Conservation (phyloP, 2,797 vertebrate genomes). For the Limnodromus scolopaceus region DNA sequence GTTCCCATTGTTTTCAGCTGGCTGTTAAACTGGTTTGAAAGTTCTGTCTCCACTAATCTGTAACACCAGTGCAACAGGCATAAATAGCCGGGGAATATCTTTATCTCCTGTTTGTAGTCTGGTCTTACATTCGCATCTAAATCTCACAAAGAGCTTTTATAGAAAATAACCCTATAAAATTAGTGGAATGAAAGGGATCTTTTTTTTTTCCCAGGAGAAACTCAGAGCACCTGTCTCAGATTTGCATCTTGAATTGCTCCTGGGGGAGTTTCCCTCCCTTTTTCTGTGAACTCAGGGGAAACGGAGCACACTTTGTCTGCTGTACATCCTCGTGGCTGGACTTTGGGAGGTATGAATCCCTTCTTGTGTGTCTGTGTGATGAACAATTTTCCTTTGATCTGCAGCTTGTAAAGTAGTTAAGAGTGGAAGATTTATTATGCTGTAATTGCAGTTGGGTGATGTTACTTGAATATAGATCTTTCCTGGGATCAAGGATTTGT, state of each 20-base stretch:
- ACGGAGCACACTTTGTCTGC: fast-evolving
- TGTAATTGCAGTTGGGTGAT: neutral
- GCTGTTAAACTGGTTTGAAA: neutral
- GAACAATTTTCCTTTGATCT: neutral
- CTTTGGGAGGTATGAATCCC: neutral
- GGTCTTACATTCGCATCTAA: neutral
- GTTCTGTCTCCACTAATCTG: neutral
- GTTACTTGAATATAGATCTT: neutral
- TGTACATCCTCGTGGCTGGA: fast-evolving
- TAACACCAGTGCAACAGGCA: neutral
- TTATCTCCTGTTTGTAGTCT: neutral
- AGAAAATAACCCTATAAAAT: neutral
- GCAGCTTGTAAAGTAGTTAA: neutral
- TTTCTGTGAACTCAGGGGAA: fast-evolving
- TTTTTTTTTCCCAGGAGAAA: neutral
- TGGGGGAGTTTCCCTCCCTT: fast-evolving
- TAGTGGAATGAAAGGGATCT: neutral
- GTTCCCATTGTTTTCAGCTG: neutral
- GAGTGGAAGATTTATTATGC: neutral
- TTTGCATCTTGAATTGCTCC: neutral
- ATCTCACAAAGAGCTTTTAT: neutral
- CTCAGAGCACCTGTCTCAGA: neutral
- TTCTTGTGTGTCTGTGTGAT: neutral
- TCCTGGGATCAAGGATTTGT: neutral
- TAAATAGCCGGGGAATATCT: neutral